These are phyloP conservation scores for Orientallactaga sibirica DNA, from an alignment of 2,797 vertebrate genomes.

Conservation along the genomic window DNA sequence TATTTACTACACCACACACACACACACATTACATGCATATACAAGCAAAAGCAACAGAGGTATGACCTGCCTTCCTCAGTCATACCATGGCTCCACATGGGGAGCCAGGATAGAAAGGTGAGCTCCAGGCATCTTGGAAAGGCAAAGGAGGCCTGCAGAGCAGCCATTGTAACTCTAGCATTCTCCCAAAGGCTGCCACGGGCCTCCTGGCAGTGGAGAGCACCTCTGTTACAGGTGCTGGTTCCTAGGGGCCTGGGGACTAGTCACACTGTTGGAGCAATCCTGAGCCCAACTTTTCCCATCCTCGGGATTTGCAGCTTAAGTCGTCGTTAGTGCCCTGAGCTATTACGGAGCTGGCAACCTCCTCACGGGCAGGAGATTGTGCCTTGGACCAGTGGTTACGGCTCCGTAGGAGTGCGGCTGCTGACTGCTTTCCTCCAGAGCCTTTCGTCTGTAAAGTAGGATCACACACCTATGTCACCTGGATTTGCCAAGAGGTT, in stretches of 20 bases:
- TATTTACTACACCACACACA: too few relatives aligned
- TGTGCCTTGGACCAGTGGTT: background rate
- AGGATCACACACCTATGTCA: background rate
- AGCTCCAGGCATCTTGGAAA: background rate
- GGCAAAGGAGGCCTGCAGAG: background rate
- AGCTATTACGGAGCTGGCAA: background rate
- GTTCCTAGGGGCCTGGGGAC: background rate
- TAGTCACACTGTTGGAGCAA: too few relatives aligned
- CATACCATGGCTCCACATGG: too few relatives aligned
- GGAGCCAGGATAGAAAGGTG: background rate
- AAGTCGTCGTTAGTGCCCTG: background rate
- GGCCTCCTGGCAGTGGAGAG: background rate
- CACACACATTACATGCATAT: too few relatives aligned
- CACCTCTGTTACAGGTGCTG: background rate
- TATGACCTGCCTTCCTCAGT: background rate
- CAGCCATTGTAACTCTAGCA: background rate
- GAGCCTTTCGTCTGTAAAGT: background rate
- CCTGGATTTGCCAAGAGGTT: background rate
- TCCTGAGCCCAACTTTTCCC: background rate
- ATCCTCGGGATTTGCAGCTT: background rate
- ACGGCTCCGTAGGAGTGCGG: background rate
- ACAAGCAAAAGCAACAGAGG: too few relatives aligned
- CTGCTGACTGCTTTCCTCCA: background rate
- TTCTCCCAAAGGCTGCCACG: accelerated
- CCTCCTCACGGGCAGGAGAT: background rate